These are phyloP conservation scores for Drosophila pseudoananassae DNA, from an alignment of 1,140 invertebrate genomes.

Conservation along the genomic window DNA sequence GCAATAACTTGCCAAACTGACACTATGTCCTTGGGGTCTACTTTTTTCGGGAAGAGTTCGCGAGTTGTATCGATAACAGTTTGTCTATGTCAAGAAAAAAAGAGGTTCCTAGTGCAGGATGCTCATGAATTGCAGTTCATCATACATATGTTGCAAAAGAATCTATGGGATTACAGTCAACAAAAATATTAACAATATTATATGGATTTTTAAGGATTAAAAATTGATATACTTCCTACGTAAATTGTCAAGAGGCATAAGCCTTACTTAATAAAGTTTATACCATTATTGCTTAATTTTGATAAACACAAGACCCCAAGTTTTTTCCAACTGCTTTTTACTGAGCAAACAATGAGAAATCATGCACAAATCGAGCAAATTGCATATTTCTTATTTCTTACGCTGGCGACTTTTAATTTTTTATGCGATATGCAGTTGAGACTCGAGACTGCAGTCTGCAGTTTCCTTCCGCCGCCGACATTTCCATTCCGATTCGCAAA, in stretches of 20 bases:
- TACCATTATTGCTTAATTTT: background rate
- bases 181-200: background rate
- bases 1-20: constrained; percentile 74
- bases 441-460: constrained; percentile 20
- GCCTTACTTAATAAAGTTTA: too few species aligned
- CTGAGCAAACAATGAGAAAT: constrained; percentile 52
- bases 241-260: too few species aligned
- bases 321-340: constrained; percentile 23
- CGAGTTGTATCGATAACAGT: constrained; percentile 48
- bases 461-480: constrained; percentile 21
- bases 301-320: background rate
- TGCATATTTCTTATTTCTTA: constrained; percentile 69
- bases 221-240: too few species aligned
- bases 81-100: constrained; percentile 16
- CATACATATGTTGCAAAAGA: constrained; percentile 31
- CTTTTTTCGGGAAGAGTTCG: constrained; percentile 42
- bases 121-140: constrained; percentile 42
- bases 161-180: constrained; percentile 8
- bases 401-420: constrained; percentile 71
- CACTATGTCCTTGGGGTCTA: constrained; percentile 63
- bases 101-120: background rate
- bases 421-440: constrained; percentile 63
- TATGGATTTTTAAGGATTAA: background rate
- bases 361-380: constrained; percentile 72
- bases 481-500: constrained; percentile 48